Percentiles rank a stretch among this genome's conserved stretches.
phyloP scores from a whole-genome alignment of 2,888 invertebrate species.

The Stenolophus ochropezus region DNA sequence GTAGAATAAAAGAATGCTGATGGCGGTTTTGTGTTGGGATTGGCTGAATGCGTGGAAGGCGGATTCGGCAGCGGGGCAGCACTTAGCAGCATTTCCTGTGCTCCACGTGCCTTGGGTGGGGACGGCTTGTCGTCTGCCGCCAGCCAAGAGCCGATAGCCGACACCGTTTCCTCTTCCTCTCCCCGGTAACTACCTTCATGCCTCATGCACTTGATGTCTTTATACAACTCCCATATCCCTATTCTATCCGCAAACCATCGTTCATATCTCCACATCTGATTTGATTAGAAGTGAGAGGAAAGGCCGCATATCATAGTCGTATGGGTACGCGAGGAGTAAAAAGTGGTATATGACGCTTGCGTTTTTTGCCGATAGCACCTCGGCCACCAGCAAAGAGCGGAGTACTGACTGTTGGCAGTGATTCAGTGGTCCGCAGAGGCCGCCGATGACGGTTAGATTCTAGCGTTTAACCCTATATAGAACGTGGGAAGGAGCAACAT shows the following conservation, averaged over 20 bases:
- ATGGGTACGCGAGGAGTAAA: too few species aligned
- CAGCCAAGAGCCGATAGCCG: too few species aligned
- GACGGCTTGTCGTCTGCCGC: too few species aligned
- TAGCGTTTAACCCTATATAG: constrained; percentile 66
- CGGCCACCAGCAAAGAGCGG: constrained; percentile 2
- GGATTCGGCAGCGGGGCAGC: background rate
- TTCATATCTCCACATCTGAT: background rate
- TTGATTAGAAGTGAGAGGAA: too few species aligned
- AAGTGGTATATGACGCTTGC: background rate
- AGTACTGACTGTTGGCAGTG: constrained; percentile 52
- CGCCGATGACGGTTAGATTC: constrained; percentile 48
- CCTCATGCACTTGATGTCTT: background rate
- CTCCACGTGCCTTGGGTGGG: constrained; percentile 17
- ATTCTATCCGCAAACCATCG: background rate
- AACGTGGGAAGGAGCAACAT: constrained; percentile 70
- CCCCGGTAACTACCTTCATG: background rate
- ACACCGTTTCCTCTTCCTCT: background rate
- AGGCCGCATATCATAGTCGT: too few species aligned
- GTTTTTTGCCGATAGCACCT: background rate
- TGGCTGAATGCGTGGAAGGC: constrained; percentile 21
- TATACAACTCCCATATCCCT: background rate
- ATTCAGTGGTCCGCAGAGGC: constrained; percentile 47
- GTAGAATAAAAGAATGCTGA: background rate
- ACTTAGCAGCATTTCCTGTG: constrained; percentile 6
- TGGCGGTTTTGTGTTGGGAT: constrained; percentile 22